A percentile compares a stretch with the other conserved stretches of the same genome.
phyloP scores from a whole-genome alignment of 2,888 invertebrate species.

The Drosophila parthenogenetica region DNA sequence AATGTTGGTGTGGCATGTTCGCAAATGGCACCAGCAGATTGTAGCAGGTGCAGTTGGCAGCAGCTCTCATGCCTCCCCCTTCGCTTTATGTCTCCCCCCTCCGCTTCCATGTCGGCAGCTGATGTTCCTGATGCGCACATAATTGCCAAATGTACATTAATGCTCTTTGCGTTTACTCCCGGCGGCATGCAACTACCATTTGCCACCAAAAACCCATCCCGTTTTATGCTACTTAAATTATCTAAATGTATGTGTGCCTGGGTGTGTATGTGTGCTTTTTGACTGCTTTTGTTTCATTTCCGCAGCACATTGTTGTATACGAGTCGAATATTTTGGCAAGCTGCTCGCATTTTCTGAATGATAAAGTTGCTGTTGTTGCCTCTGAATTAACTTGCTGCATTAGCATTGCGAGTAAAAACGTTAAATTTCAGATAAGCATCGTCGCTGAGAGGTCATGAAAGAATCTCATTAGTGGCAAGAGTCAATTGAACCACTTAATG shows the following conservation, averaged over 20 bases:
- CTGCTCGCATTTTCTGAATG: conserved; percentile 35
- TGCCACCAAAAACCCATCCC: background rate
- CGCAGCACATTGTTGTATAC: conserved; percentile 56
- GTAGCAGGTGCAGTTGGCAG: background rate
- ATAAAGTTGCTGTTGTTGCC: conserved; percentile 25
- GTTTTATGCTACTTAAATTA: conserved; percentile 6
- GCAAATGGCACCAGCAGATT: conserved; percentile 39
- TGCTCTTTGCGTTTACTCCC: conserved; percentile 28
- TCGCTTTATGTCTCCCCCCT: background rate
- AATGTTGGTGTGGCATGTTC: conserved; percentile 21
- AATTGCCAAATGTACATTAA: conserved; percentile 69
- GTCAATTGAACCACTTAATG: conserved; percentile 62
- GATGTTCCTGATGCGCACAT: conserved; percentile 51
- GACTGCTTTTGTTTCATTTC: conserved; percentile 61
- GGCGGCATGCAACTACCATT: conserved; percentile 20
- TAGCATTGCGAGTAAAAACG: conserved; percentile 66
- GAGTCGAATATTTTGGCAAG: conserved; percentile 49
- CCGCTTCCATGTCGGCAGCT: conserved; percentile 21
- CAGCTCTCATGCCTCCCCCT: conserved; percentile 14
- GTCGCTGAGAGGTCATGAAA: conserved; percentile 7
- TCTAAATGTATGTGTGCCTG: conserved; percentile 1
- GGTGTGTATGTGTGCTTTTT: conserved; percentile 28
- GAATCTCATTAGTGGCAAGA: conserved; percentile 51
- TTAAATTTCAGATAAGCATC: conserved; percentile 54
- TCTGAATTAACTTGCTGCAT: conserved; percentile 61